Base-by-base conservation (phyloP, 2,888 invertebrate species). In the Rotaria socialis region DNA sequence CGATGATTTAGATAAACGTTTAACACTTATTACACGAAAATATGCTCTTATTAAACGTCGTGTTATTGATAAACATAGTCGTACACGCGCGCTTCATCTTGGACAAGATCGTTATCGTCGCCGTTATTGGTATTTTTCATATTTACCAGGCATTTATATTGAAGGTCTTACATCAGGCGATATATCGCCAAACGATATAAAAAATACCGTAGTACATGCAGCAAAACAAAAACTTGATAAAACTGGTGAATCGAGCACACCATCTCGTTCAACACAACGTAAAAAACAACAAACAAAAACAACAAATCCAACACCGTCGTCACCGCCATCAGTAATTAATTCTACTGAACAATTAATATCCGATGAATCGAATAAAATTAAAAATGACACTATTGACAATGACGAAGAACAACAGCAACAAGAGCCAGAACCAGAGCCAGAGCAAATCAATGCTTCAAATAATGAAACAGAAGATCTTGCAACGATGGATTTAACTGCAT, bases 71-170 rank as follows among this genome's bases (percentile, higher is more conserved):
- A 87, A 84, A 47, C 84, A 55, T 84, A 86, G 85, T 87, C 90
- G 90, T 88, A 92, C 98, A 24, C 92, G 98, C 14, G 95, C 96
- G 0, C 94, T 95, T 8, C 95, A 95, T 89, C 94, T 95, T 88
- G 98, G 98, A 0, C 96, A 97, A 90, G 98, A 98, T 92, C 93
- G 95, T 90, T 96, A 94, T 91, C 95, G 95, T 85, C 93, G 97
- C 19, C 93, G 96, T 22, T 97, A 96, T 91, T 98, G 97, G 97
- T 94, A 95, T 50, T 92, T 98, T 8, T 95, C 96, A 0, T 94
- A 94, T 89, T 94, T 94, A 8, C 96, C 96, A 2, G 96, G 96
- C 0, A 94, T 98, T 35, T 96, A 94, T 90, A 94, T 97, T 0
- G 98, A 98, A 90, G 95, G 94, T 0, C 93, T 96, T 93, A 96